Conservation (phyloP, 1,140 invertebrate species). For the Drosophila prosaltans region DNA sequence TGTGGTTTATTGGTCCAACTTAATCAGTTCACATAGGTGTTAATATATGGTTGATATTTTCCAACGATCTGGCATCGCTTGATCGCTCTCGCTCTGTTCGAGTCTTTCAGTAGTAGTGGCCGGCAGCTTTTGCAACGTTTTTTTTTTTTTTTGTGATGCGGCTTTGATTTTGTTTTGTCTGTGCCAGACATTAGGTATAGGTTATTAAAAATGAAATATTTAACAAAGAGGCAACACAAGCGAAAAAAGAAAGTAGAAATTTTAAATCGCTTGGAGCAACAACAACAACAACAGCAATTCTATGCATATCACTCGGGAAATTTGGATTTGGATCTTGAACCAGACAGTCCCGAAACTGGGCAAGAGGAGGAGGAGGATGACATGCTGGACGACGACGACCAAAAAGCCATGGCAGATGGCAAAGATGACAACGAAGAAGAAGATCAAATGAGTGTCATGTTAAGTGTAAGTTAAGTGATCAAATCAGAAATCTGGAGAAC, state of each 20-base stretch:
- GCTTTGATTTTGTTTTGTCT: background rate
- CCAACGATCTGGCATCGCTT: conserved; percentile 1
- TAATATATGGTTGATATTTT: background rate
- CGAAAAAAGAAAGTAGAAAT: conserved; percentile 11
- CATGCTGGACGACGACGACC: background rate
- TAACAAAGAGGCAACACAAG: conserved; percentile 4
- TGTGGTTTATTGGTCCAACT: background rate
- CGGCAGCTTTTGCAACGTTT: conserved; percentile 7
- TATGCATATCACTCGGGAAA: background rate
- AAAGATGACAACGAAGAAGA: background rate
- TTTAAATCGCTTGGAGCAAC: background rate
- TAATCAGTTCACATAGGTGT: background rate
- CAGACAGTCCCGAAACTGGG: background rate
- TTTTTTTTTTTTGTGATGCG: background rate
- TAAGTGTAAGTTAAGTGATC: conserved; percentile 1
- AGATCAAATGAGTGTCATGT: background rate
- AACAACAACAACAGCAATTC: background rate
- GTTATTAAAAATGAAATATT: conserved; percentile 7
- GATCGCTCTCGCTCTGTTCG: background rate
- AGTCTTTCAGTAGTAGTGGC: background rate
- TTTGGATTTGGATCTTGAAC: conserved; percentile 3
- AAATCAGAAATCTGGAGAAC: background rate
- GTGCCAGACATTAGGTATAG: background rate
- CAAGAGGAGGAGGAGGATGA: background rate
- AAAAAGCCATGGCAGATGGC: background rate